A percentile compares a stretch with the other conserved stretches of the same genome.
Conservation (phyloP, 2,888 invertebrate species). For the Linhomoeus sp. region DNA sequence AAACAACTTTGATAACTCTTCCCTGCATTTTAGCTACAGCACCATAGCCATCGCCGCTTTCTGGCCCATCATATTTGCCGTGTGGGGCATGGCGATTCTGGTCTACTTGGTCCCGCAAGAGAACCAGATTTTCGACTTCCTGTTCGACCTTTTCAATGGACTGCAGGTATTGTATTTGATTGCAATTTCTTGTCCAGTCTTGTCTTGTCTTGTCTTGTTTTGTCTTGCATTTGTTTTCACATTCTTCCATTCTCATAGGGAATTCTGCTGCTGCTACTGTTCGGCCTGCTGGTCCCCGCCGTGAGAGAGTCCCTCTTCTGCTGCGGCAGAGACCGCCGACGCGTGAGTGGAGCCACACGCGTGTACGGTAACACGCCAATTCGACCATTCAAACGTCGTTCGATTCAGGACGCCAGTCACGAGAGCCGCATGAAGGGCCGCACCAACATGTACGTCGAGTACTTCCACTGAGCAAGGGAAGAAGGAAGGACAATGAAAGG, state of each 20-base stretch:
- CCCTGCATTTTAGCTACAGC: background rate
- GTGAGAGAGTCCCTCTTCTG: background rate
- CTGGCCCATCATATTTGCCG: constrained; percentile 1
- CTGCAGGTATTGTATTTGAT: background rate
- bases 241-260: background rate
- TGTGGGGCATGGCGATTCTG: constrained; percentile 2
- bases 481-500: no score
- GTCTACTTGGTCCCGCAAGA: constrained; percentile 2
- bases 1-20: background rate
- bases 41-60: background rate
- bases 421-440: no score
- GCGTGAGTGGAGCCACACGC: background rate
- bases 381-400: no score
- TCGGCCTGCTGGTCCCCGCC: constrained; percentile 2
- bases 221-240: background rate
- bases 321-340: background rate
- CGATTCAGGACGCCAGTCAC: no score
- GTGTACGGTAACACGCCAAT: no score
- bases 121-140: background rate
- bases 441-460: no score
- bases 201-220: background rate
- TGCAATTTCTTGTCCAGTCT: background rate
- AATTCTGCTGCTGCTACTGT: background rate
- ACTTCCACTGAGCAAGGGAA: no score
- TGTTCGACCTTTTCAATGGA: constrained; percentile 5